Conservation (phyloP, 2,888 invertebrate species). For the Theretra japonica region DNA sequence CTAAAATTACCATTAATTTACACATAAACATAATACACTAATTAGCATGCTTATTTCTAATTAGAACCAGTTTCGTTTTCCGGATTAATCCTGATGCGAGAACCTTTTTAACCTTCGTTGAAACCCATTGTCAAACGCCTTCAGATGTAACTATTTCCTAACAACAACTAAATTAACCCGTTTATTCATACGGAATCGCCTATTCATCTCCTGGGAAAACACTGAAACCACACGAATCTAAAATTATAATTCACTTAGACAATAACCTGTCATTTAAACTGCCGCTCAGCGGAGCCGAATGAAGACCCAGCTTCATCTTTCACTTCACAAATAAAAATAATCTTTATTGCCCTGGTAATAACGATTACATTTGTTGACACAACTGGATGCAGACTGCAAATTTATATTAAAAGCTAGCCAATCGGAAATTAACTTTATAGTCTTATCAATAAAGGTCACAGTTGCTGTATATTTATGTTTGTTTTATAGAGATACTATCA, state of each 20-base stretch:
- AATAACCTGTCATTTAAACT: constrained; percentile 21
- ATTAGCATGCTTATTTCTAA: constrained; percentile 1
- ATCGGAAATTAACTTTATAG: constrained; percentile 41
- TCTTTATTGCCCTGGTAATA: background rate
- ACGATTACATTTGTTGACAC: constrained; percentile 10
- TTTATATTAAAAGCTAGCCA: constrained; percentile 34
- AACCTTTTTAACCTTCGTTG: background rate
- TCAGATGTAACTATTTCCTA: background rate
- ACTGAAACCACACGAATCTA: constrained; percentile 22
- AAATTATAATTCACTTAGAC: constrained; percentile 22
- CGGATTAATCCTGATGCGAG: constrained; percentile 6
- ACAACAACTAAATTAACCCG: background rate
- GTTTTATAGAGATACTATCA: constrained; percentile 54
- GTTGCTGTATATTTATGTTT: constrained; percentile 30
- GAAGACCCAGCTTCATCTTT: background rate
- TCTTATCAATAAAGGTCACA: constrained; percentile 36
- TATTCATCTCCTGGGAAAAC: constrained; percentile 20
- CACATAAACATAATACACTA: background rate
- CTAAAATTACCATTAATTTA: background rate
- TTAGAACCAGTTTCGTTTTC: constrained; percentile 2
- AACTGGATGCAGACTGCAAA: constrained; percentile 31
- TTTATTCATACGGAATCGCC: background rate
- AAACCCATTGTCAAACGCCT: background rate
- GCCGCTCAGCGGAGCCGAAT: background rate
- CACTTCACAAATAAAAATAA: background rate